A percentile compares a stretch with the other conserved stretches of the same genome.
phyloP scores from a whole-genome alignment of 1,140 invertebrate genomes.

The Frieseomelitta varia region DNA sequence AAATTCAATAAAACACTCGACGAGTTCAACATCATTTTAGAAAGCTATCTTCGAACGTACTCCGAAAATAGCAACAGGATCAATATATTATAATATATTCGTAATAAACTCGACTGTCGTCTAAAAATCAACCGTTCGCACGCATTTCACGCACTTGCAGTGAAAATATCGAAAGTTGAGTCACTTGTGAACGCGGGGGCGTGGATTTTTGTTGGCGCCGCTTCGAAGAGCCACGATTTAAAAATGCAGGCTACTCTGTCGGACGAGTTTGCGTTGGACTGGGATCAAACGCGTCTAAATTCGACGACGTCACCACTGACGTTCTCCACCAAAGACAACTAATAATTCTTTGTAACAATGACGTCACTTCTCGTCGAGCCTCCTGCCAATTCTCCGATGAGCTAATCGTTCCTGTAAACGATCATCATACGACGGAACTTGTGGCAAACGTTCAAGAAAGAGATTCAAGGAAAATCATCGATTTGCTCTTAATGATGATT shows the following conservation, averaged over 20 bases:
- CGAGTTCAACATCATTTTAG: not conserved
- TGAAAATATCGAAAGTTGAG: slow-evolving; percentile 2
- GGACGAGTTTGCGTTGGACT: slow-evolving; percentile 11
- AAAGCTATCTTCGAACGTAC: not conserved
- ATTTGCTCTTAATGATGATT: not conserved
- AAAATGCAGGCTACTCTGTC: not conserved
- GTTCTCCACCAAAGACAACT: not conserved
- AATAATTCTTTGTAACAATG: slow-evolving; percentile 23
- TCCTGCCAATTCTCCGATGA: slow-evolving; percentile 12
- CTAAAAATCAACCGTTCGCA: not conserved
- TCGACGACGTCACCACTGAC: slow-evolving; percentile 29
- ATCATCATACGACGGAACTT: not conserved
- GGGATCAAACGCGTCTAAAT: slow-evolving; percentile 18
- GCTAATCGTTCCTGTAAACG: not conserved
- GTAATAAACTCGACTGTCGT: not conserved
- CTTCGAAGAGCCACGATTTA: not conserved
- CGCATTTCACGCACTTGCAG: no score
- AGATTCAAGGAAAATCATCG: not conserved
- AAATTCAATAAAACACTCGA: no score
- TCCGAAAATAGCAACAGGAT: not conserved
- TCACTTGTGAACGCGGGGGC: not conserved
- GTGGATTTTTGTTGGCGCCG: not conserved
- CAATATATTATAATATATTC: not conserved
- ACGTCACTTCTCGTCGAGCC: not conserved
- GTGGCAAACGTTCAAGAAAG: no score